Evolutionary conservation across 2,113 vertebrate genomes (phyloP).

Genomic region (Odocoileus hemionus): DNA sequence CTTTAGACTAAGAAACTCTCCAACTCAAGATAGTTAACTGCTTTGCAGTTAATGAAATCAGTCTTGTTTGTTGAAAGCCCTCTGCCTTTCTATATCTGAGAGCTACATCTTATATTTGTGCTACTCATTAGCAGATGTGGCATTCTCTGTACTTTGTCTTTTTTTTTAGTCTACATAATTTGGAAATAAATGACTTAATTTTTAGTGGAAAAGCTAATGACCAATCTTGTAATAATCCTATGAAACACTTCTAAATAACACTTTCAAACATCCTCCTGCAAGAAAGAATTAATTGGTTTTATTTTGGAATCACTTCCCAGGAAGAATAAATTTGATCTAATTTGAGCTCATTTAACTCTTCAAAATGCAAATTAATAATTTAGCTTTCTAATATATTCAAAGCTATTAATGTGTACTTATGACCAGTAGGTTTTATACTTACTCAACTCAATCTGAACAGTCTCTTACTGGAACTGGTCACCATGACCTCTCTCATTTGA

Average conservation of each 20-base stretch:
- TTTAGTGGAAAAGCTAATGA: not conserved
- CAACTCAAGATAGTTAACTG: not conserved
- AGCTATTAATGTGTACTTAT: not conserved
- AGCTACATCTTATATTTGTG: not conserved
- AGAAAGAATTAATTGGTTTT: not conserved
- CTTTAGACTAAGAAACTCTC: not conserved
- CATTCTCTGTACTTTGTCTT: not conserved
- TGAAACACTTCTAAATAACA: not conserved
- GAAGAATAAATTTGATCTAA: not conserved
- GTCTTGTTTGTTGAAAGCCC: not conserved
- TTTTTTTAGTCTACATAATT: not conserved
- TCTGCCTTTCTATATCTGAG: not conserved
- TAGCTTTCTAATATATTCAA: not conserved
- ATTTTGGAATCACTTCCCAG: not conserved
- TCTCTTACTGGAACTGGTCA: not conserved
- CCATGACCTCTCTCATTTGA: not conserved
- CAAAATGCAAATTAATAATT: not conserved
- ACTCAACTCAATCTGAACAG: not conserved
- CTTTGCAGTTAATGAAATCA: not conserved
- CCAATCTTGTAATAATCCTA: not conserved
- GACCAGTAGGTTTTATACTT: not conserved
- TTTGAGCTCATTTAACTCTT: not conserved
- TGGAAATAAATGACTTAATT: not conserved
- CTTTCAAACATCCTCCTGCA: not conserved
- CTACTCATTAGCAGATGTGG: not conserved